phyloP scores from a whole-genome alignment of 2,888 invertebrate species.

The Acleris laterana region DNA sequence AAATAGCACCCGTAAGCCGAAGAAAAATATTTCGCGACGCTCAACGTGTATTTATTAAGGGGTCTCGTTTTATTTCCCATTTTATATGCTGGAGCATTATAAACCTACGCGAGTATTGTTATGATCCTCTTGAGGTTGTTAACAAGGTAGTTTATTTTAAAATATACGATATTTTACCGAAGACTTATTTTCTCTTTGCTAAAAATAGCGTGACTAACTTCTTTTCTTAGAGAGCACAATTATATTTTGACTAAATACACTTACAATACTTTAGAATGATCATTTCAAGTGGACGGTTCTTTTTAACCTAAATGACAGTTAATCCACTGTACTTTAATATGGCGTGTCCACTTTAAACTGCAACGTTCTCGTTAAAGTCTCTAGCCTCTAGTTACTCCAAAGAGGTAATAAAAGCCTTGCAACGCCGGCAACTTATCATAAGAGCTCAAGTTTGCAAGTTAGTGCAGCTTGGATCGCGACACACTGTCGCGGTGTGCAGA shows the following conservation, averaged over 20 bases:
- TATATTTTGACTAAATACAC: no score
- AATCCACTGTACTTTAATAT: not conserved
- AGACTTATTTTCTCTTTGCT: no score
- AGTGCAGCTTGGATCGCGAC: constrained; percentile 3
- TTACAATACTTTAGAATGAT: no score
- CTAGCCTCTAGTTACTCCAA: constrained; percentile 1
- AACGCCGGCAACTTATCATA: constrained; percentile 28
- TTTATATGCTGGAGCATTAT: not conserved
- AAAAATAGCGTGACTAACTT: no score
- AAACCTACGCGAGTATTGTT: no score
- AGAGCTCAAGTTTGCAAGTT: constrained; percentile 30
- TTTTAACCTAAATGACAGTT: no score
- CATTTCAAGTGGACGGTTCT: no score
- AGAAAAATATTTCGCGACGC: constrained; percentile 2
- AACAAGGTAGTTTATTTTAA: no score
- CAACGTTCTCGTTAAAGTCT: constrained; percentile 5
- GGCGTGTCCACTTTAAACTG: not conserved
- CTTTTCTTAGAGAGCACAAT: no score
- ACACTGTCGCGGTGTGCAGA: constrained; percentile 1
- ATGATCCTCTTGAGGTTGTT: no score
- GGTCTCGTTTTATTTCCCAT: not conserved
- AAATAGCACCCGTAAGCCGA: not conserved
- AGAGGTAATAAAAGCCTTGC: constrained; percentile 15
- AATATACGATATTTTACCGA: no score
- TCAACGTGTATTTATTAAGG: not conserved